These are phyloP conservation scores for Drosophila leonis DNA, from an alignment of 2,888 invertebrate genomes.

Conservation along the genomic window DNA sequence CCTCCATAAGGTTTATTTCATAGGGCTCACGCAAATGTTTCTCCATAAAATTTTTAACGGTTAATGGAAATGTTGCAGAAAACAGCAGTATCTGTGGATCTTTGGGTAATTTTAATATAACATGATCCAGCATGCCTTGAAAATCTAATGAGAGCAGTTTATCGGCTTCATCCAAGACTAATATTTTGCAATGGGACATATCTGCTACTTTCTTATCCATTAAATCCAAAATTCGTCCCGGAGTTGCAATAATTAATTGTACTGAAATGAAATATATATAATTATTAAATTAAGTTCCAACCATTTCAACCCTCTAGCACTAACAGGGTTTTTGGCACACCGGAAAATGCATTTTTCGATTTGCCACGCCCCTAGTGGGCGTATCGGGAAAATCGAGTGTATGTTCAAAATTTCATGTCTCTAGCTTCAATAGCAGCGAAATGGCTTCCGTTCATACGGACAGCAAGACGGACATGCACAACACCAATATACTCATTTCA, in stretches of 20 bases:
- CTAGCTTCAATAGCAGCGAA: too few relatives aligned
- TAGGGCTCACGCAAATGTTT: constrained; percentile 99
- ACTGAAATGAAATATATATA: constrained; percentile 87
- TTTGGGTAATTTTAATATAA: constrained; percentile 95
- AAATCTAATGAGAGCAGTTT: constrained; percentile 99
- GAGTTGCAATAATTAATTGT: constrained; percentile 99
- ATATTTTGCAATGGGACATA: constrained; percentile 97
- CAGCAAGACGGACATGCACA: too few relatives aligned
- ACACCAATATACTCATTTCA: too few relatives aligned
- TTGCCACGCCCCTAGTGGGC: too few relatives aligned
- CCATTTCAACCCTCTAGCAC: too few relatives aligned
- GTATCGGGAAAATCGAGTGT: too few relatives aligned
- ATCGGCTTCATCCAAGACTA: constrained; percentile 99
- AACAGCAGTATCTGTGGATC: constrained; percentile 99
- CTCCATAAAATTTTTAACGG: constrained; percentile 99
- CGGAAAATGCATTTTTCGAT: too few relatives aligned
- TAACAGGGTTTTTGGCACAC: too few relatives aligned
- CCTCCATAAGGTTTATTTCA: constrained; percentile 99
- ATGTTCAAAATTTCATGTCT: too few relatives aligned
- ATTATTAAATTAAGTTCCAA: neutral
- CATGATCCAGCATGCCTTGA: constrained; percentile 99
- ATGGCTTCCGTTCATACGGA: too few relatives aligned
- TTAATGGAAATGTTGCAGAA: constrained; percentile 99
- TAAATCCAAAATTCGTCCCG: constrained; percentile 99
- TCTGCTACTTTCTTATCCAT: constrained; percentile 99